Evolutionary conservation across 2,113 vertebrate species (phyloP), one percentile per base, ranked within the genome.

Genomic region (Peucedramus taeniatus): DNA sequence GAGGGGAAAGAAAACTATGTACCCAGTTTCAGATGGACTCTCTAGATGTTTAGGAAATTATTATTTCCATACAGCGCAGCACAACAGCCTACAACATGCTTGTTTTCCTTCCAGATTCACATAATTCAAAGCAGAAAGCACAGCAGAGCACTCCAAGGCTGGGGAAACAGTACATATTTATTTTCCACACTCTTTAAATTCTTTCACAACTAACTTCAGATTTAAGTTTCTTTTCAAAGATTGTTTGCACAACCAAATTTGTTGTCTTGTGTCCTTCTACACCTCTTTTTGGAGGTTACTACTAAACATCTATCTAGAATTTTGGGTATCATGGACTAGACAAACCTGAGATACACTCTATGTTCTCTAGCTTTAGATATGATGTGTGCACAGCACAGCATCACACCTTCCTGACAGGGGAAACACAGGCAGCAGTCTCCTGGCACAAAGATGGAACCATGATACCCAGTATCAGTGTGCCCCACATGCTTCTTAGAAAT

Each of bases 121-220:
- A 6, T 75, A 90, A 93, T 81, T 90, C 83, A 82, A 87, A 95
- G 83, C 72, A 89, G 82, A 95, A 78, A 78, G 85, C 60, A 80
- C 12, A 70, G 68, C 22, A 83, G 49, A 86, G 37, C 33, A 74
- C 59, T 50, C 33, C 2, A 3, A 78, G 56, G 37, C 18, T 39
- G 9, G 21, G 44, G 90, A 70, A 87, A 39, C 27, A 15, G 35
- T 77, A 60, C 50, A 9, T 28, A 68, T 1, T 49, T 50, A 20
- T n/a, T 72, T 86, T 81, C 47, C n/a, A 40, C 9, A 50, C 49
- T 40, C 47, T 23, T 22, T 28, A 85, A 97, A 54, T 44, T 60
- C 9, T 85, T 89, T 59, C 1, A 6, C n/a, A 60, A 71, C 18
- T 47, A 61, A 77, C 53, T 90, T 88, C 40, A 69, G 53, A 51